Evolutionary conservation across 2,797 vertebrate genomes (phyloP).

Genomic region (Eospalax fontanierii): DNA sequence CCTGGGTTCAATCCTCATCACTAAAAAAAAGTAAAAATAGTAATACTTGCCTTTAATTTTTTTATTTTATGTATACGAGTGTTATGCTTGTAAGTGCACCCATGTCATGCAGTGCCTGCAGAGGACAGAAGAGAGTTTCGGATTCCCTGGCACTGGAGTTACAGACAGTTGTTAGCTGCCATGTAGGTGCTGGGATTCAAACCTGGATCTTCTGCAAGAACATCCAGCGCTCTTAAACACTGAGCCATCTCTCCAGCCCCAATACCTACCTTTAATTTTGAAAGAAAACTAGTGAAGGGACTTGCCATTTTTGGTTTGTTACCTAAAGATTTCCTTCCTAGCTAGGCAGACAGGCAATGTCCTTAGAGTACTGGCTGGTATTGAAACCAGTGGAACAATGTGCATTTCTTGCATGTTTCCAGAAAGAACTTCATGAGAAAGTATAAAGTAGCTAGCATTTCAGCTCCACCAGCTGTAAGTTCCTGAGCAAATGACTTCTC

Average conservation of each 20-base stretch:
- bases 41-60: no score
- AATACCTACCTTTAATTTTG: no score
- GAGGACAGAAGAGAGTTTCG: no score
- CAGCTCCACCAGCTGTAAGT: background rate
- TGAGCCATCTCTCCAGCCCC: no score
- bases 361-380: background rate
- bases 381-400: background rate
- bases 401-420: slow-evolving; percentile 18
- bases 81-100: no score
- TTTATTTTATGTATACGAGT: no score
- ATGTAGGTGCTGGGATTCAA: no score
- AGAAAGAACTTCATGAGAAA: slow-evolving; percentile 1
- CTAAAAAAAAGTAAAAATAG: background rate
- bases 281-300: background rate
- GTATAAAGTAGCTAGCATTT: slow-evolving; percentile 11
- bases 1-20: background rate
- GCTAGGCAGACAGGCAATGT: background rate
- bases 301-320: background rate
- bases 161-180: no score
- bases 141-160: no score
- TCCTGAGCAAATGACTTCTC: slow-evolving; percentile 12
- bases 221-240: no score
- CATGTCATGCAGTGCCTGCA: no score
- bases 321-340: background rate
- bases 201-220: no score